A percentile compares a stretch with the other conserved stretches of the same genome.
These are phyloP conservation scores for Marisa cornuarietis DNA, from an alignment of 1,140 invertebrate genomes.

Conservation along the genomic window DNA sequence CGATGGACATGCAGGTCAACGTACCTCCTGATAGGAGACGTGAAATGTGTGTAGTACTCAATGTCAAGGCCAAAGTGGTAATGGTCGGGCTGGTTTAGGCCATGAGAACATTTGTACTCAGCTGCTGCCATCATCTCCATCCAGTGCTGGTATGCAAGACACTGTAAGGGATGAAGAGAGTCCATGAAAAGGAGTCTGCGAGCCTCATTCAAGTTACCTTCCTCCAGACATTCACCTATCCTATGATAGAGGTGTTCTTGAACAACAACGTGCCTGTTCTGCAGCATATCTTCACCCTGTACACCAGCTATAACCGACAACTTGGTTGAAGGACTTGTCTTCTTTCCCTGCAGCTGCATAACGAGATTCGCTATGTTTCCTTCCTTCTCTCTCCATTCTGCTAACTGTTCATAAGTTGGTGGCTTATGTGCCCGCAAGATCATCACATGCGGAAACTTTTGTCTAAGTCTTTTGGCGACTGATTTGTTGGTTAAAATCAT, in stretches of 20 bases:
- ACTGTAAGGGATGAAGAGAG: slow-evolving; percentile 89
- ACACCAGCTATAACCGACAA: background rate
- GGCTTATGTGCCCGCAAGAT: slow-evolving; percentile 25
- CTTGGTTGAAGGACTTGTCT: background rate
- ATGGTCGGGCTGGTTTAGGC: slow-evolving; percentile 73
- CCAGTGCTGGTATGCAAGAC: slow-evolving; percentile 76
- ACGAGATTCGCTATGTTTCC: slow-evolving; percentile 23
- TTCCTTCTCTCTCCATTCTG: slow-evolving; percentile 29
- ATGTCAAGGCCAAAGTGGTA: slow-evolving; percentile 84
- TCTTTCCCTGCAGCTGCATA: slow-evolving; percentile 19
- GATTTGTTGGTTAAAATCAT: slow-evolving; percentile 46
- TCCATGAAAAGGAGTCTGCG: slow-evolving; percentile 89
- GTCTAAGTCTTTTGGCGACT: slow-evolving; percentile 34
- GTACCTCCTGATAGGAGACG: slow-evolving; percentile 90
- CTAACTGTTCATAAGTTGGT: slow-evolving; percentile 30
- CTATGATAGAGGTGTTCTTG: slow-evolving; percentile 19
- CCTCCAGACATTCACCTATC: slow-evolving; percentile 5
- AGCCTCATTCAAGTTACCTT: slow-evolving; percentile 84
- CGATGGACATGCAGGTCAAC: slow-evolving; percentile 90
- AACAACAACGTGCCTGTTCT: slow-evolving; percentile 14
- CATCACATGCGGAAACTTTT: slow-evolving; percentile 6
- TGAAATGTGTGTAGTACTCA: slow-evolving; percentile 90
- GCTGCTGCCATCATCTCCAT: slow-evolving; percentile 67
- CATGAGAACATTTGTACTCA: slow-evolving; percentile 72
- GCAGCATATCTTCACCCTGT: too few relatives aligned